Percentiles rank a stretch among this genome's conserved stretches.
Evolutionary conservation across 2,797 vertebrate genomes (phyloP).

Genomic region (Pantherophis alleghaniensis): DNA sequence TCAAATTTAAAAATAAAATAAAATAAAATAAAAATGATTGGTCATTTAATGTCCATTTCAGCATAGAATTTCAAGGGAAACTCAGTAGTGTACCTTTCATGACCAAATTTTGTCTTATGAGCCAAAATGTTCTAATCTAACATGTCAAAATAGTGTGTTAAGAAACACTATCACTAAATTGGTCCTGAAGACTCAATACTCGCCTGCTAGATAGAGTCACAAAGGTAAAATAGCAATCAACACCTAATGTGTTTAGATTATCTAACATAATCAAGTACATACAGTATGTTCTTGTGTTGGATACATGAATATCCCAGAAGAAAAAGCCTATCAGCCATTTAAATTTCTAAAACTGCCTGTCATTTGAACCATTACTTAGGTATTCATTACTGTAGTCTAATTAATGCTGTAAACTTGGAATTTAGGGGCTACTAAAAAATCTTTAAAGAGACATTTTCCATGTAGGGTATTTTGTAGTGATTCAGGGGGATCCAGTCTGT

Average conservation of each 20-base stretch:
- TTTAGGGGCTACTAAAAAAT: neutral
- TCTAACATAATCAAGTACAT: neutral
- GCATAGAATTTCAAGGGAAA: neutral
- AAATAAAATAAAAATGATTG: neutral
- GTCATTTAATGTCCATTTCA: neutral
- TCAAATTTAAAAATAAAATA: too few relatives aligned
- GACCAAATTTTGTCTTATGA: neutral
- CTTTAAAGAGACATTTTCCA: neutral
- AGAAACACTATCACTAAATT: neutral
- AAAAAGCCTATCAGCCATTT: neutral
- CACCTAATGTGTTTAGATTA: neutral
- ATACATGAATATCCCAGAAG: neutral
- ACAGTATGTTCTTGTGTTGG: neutral
- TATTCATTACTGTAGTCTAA: neutral
- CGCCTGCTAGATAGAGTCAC: neutral
- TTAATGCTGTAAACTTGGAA: neutral
- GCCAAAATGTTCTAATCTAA: neutral
- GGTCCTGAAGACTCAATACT: neutral
- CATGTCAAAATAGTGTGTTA: neutral
- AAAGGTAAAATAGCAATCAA: neutral
- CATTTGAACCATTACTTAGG: neutral
- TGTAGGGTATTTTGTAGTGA: neutral
- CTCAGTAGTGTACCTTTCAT: neutral
- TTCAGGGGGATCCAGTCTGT: neutral
- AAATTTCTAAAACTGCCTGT: neutral